Evolutionary conservation across 1,140 invertebrate species (phyloP).

Genomic region (Drosophila malerkotliana): DNA sequence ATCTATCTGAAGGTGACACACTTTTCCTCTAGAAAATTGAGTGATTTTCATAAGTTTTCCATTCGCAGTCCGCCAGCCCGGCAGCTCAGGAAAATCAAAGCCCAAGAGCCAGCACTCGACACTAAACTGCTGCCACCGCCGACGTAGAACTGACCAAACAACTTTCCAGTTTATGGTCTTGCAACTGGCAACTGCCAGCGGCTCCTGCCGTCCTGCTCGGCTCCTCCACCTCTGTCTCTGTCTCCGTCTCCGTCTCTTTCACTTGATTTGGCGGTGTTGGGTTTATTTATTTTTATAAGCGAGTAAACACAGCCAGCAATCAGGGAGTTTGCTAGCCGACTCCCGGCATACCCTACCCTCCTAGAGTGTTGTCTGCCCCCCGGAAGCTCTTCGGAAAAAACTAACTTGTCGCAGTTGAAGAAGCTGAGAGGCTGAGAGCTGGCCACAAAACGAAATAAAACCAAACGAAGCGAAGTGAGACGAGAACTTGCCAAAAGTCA

Average conservation of each 20-base stretch:
- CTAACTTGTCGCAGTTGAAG: slow-evolving; percentile 38
- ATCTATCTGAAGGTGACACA: slow-evolving; percentile 48
- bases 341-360: slow-evolving; percentile 29
- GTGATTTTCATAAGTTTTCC: slow-evolving; percentile 61
- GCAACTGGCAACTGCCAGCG: slow-evolving; percentile 33
- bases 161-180: slow-evolving; percentile 73
- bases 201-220: slow-evolving; percentile 9
- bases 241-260: slow-evolving; percentile 23
- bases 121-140: slow-evolving; percentile 33
- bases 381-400: slow-evolving; percentile 9
- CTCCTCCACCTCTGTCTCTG: neutral
- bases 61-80: slow-evolving; percentile 7
- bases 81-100: slow-evolving; percentile 42
- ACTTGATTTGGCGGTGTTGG: slow-evolving; percentile 61
- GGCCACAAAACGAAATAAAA: slow-evolving; percentile 51
- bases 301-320: slow-evolving; percentile 62
- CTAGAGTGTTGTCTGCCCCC: neutral
- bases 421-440: slow-evolving; percentile 30
- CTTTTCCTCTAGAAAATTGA: slow-evolving; percentile 63
- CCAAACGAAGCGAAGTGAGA: slow-evolving; percentile 47
- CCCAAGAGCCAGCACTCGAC: slow-evolving; percentile 47
- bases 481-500: slow-evolving; percentile 77
- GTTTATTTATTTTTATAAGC: slow-evolving; percentile 81
- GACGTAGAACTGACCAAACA: slow-evolving; percentile 71
- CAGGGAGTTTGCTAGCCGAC: slow-evolving; percentile 37